Base-by-base conservation (phyloP, 2,797 vertebrate genomes). In the Lophotriccus pileatus region DNA sequence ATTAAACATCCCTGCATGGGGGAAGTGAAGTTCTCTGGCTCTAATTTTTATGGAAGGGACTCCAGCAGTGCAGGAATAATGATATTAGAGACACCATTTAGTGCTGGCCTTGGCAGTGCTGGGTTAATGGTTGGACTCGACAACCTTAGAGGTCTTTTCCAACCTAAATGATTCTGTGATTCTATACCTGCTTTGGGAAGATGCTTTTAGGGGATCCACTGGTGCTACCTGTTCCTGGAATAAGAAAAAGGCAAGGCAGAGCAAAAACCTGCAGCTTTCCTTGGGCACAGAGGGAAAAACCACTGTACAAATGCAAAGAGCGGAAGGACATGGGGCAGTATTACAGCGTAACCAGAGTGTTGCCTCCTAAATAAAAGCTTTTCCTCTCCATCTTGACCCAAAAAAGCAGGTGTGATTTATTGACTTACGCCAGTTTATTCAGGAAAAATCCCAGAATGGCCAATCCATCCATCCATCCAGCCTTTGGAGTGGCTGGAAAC, bases 401-500 rank as follows among this genome's bases (percentile, higher is more conserved):
- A 36, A 49, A 79, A 80, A 53, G 2, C 27, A 63, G 27, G n/a
- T 36, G 46, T 19, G n/a, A 75, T 60, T 68, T 66, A 28, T n/a
- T 55, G 50, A 47, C 72, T 75, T 44, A 41, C 37, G 12, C 21
- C 19, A 5, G 6, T 16, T 43, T 41, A 27, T 14, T 19, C 44
- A 73, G 43, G 27, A 68, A 62, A 49, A 44, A 27, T 5, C 53
- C 36, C 30, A 20, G 21, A 43, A 43, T 6, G 37, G 34, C n/a
- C 10, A 7, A 18, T 19, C 20, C 8, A 21, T 12, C 17, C 7
- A 21, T 10, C 7, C 1, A 5, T 3, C 7, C 4, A 19, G 13
- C 19, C 27, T 53, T 78, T 6, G 28, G 44, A 63, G 37, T 16
- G 1, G 1, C 43, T 64, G 34, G 49, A 52, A 90, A 34, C 47